Evolutionary conservation across 1,140 invertebrate species (phyloP).

Genomic region (Listronotus oregonensis): DNA sequence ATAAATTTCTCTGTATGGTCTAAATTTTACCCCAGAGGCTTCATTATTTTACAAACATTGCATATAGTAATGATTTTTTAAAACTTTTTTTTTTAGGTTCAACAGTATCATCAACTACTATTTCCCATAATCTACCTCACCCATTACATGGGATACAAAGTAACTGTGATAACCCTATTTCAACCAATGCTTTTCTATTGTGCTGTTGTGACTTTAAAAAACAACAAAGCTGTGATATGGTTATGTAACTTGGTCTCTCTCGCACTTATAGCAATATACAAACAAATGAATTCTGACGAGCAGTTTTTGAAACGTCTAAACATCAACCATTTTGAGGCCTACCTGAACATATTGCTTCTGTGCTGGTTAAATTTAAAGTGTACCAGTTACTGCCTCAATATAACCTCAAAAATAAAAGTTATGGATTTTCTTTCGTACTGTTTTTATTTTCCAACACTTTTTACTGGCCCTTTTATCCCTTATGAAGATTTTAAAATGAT

Average conservation of each 20-base stretch:
- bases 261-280: constrained; percentile 38
- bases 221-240: constrained; percentile 38
- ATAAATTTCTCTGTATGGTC: too few species aligned
- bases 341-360: constrained; percentile 42
- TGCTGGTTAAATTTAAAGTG: constrained; percentile 53
- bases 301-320: constrained; percentile 24
- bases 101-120: constrained; percentile 39
- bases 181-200: constrained; percentile 47
- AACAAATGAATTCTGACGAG: constrained; percentile 32
- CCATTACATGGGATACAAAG: constrained; percentile 28
- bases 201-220: constrained; percentile 22
- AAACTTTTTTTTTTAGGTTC: constrained; percentile 22
- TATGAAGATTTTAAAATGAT: constrained; percentile 68
- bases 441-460: constrained; percentile 80
- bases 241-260: constrained; percentile 36
- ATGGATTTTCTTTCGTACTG: constrained; percentile 70
- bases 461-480: constrained; percentile 78
- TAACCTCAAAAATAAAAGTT: constrained; percentile 23
- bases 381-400: constrained; percentile 47
- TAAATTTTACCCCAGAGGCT: too few species aligned
- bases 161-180: constrained; percentile 36
- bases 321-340: constrained; percentile 38
- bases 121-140: constrained; percentile 37
- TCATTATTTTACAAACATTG: too few species aligned
- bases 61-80: too few species aligned